These are phyloP conservation scores for Manis javanica DNA, from an alignment of 2,797 vertebrate species.

Conservation along the genomic window DNA sequence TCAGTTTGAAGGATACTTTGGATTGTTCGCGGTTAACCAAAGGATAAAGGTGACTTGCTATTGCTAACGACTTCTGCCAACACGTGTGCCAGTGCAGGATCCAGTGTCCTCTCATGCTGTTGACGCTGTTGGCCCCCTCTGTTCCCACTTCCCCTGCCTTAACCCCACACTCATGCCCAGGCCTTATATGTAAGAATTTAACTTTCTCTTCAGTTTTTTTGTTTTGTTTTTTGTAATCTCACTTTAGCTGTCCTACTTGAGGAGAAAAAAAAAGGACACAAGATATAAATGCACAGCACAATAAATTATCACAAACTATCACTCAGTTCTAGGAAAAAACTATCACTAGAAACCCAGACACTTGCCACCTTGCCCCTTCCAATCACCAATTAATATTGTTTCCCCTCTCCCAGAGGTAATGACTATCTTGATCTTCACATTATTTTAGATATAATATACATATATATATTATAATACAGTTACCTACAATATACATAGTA, in stretches of 20 bases:
- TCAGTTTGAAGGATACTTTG: not conserved
- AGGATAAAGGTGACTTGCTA: not conserved
- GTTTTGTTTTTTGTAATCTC: not conserved
- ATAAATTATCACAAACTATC: not conserved
- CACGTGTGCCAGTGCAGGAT: not conserved
- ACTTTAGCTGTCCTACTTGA: not conserved
- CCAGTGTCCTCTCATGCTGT: no score
- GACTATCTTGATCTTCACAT: not conserved
- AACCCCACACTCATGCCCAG: not conserved
- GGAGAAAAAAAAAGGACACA: not conserved
- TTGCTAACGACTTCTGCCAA: rapidly evolving
- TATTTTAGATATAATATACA: not conserved
- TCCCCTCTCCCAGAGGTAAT: not conserved
- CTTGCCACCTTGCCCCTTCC: not conserved
- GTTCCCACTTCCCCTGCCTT: no score
- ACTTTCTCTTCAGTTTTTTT: not conserved
- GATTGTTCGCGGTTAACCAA: not conserved
- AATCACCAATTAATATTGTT: not conserved
- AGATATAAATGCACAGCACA: not conserved
- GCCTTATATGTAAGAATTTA: not conserved
- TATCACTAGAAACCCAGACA: not conserved
- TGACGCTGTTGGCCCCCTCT: not conserved
- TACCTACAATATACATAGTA: not conserved
- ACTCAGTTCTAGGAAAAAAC: not conserved
- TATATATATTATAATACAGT: not conserved